These are phyloP conservation scores for Bolborhynchus lineola DNA, from an alignment of 2,113 vertebrate genomes.

Conservation along the genomic window DNA sequence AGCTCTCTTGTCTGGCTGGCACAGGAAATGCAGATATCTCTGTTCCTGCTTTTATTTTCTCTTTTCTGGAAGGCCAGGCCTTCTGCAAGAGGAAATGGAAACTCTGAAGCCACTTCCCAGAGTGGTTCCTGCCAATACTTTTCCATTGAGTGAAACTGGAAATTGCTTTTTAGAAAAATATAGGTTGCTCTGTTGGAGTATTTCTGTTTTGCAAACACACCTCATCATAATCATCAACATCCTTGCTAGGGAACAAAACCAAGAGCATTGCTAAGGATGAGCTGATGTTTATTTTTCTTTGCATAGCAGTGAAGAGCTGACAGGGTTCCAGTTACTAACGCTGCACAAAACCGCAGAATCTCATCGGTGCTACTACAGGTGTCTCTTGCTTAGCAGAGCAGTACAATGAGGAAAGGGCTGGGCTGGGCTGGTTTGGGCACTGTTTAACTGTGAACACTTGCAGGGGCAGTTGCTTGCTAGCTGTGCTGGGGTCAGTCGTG, in stretches of 20 bases:
- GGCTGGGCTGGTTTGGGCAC: background rate
- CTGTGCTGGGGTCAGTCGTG: rapidly evolving
- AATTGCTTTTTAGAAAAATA: background rate
- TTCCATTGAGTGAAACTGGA: background rate
- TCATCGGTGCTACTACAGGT: background rate
- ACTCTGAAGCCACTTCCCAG: background rate
- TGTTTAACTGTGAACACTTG: rapidly evolving
- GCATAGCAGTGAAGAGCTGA: background rate
- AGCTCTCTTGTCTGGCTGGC: background rate
- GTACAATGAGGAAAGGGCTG: background rate
- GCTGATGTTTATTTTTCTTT: background rate
- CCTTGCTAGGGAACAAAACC: background rate
- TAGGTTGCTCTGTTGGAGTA: background rate
- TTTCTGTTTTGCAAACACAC: background rate
- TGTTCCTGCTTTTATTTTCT: background rate
- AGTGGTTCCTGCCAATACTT: background rate
- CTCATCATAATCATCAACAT: background rate
- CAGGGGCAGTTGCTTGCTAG: background rate
- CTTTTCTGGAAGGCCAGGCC: background rate
- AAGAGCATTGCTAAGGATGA: background rate
- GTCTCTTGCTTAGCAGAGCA: background rate
- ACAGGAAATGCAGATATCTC: background rate
- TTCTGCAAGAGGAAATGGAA: constrained; percentile 8
- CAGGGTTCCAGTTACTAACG: background rate
- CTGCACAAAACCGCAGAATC: background rate